Percentiles rank a stretch among this genome's conserved stretches.
These are phyloP conservation scores for Orcinus orca DNA, from an alignment of 2,113 vertebrate genomes.

Conservation along the genomic window DNA sequence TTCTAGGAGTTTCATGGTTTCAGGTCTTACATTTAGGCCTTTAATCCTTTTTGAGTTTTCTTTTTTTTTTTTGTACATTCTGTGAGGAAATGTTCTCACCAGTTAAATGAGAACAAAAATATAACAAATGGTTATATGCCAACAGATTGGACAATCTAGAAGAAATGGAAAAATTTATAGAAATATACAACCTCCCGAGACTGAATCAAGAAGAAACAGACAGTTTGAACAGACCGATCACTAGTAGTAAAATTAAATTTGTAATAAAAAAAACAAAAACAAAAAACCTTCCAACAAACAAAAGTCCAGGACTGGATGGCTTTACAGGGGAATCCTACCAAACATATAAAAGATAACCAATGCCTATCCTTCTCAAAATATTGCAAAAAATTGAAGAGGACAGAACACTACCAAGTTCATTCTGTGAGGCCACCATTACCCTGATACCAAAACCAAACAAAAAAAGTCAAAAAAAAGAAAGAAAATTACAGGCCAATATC, in stretches of 20 bases:
- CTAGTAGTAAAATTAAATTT: background rate
- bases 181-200: background rate
- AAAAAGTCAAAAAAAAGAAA: background rate
- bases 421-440: too few relatives aligned
- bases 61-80: background rate
- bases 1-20: background rate
- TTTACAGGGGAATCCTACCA: too few relatives aligned
- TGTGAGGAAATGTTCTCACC: background rate
- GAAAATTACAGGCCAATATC: background rate
- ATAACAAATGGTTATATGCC: background rate
- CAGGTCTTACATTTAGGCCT: background rate
- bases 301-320: too few relatives aligned
- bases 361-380: too few relatives aligned
- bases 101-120: background rate
- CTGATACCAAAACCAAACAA: background rate
- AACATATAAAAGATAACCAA: too few relatives aligned
- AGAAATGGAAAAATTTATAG: background rate
- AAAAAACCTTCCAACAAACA: background rate
- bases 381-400: too few relatives aligned
- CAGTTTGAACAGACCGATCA: background rate
- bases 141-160: background rate
- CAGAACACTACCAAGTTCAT: too few relatives aligned
- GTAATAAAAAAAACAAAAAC: background rate
- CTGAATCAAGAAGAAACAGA: background rate
- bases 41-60: background rate